Conservation (phyloP, 2,888 invertebrate species). For the Acrocyrtus sp. region DNA sequence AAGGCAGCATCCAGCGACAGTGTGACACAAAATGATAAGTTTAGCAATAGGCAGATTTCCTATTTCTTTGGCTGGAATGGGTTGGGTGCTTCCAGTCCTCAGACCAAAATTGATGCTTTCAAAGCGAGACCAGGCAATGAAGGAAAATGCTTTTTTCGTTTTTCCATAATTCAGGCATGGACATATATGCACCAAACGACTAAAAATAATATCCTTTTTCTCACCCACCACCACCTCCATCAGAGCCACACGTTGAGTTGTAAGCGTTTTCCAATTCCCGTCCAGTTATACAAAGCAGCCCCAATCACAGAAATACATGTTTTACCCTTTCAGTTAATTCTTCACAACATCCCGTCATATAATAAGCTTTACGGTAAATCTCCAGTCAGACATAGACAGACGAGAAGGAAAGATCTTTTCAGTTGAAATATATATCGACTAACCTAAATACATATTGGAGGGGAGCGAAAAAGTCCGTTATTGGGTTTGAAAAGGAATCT, state of each 20-base stretch:
- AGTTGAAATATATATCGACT: too few relatives aligned
- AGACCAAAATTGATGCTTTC: not conserved
- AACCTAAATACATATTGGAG: too few relatives aligned
- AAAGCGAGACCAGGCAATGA: too few relatives aligned
- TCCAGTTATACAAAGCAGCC: slow-evolving; percentile 33
- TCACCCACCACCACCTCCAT: slow-evolving; percentile 31
- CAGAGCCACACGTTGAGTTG: too few relatives aligned
- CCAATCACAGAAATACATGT: slow-evolving; percentile 25
- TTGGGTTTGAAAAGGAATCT: too few relatives aligned
- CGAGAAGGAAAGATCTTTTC: slow-evolving; percentile 13
- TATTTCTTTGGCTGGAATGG: slow-evolving; percentile 25
- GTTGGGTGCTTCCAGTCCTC: slow-evolving; percentile 33
- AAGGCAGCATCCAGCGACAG: slow-evolving; percentile 33
- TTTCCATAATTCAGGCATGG: slow-evolving; percentile 5
- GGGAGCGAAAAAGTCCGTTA: too few relatives aligned
- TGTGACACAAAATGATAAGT: slow-evolving; percentile 53
- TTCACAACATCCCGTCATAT: slow-evolving; percentile 31
- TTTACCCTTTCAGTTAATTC: slow-evolving; percentile 29
- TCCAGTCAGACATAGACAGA: slow-evolving; percentile 14
- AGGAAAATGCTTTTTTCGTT: not conserved
- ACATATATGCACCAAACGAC: slow-evolving; percentile 40
- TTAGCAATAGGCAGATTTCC: slow-evolving; percentile 52
- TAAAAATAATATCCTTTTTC: slow-evolving; percentile 50
- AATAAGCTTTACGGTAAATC: slow-evolving; percentile 20
- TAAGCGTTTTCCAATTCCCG: too few relatives aligned